Conservation (phyloP, 2,888 invertebrate species). For the Pseudoips prasinana region DNA sequence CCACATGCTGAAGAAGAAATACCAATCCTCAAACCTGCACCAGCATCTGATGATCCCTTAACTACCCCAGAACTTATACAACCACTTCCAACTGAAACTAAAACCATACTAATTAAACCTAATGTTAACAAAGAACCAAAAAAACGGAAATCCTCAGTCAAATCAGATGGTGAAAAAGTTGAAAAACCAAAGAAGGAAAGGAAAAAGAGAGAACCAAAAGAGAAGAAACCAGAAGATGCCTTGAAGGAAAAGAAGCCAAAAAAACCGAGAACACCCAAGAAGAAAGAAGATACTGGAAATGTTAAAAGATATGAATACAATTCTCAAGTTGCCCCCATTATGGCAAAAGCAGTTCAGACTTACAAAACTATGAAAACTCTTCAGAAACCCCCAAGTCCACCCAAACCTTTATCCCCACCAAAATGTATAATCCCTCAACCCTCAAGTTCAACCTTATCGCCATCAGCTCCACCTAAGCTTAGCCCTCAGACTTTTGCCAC, state of each 20-base stretch:
- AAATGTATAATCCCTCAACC: constrained; percentile 16
- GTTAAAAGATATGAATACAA: constrained; percentile 46
- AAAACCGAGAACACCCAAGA: constrained; percentile 60
- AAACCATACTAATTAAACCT: constrained; percentile 1
- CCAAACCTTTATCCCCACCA: constrained; percentile 9
- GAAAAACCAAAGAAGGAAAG: constrained; percentile 51
- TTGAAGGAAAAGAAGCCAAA: constrained; percentile 53
- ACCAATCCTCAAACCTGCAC: constrained; percentile 21
- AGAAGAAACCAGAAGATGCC: constrained; percentile 21
- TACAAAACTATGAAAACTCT: constrained; percentile 23
- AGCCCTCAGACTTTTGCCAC: not conserved
- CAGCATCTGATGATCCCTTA: constrained; percentile 22
- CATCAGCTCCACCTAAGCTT: not conserved
- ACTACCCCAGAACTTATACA: constrained; percentile 18
- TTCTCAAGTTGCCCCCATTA: constrained; percentile 55
- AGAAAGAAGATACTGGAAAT: constrained; percentile 16
- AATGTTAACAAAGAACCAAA: constrained; percentile 49
- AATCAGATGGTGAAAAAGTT: constrained; percentile 33
- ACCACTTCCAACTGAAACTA: constrained; percentile 1
- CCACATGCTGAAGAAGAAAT: constrained; percentile 47
- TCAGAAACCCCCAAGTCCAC: not conserved
- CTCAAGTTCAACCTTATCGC: constrained; percentile 11
- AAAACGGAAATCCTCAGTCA: constrained; percentile 51
- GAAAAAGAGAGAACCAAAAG: constrained; percentile 41
- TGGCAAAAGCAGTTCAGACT: constrained; percentile 36